Conservation (phyloP, 2,113 vertebrate genomes). For the Vimba vimba region DNA sequence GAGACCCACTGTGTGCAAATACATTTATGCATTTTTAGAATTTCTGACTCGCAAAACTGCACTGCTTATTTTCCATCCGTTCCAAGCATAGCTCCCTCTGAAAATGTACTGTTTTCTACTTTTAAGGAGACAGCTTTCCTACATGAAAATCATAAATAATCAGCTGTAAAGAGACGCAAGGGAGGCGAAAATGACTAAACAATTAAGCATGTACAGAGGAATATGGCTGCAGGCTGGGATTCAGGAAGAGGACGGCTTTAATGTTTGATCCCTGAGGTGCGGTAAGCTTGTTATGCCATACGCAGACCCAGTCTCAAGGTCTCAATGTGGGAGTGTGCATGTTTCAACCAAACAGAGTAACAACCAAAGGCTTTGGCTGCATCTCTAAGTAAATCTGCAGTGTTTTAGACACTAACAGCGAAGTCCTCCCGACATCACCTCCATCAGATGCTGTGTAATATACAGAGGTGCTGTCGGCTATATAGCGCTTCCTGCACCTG, state of each 20-base stretch:
- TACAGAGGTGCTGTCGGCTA: constrained; percentile 22
- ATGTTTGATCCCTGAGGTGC: constrained; percentile 54
- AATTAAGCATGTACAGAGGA: constrained; percentile 51
- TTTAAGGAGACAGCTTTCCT: constrained; percentile 55
- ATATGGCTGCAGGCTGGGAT: constrained; percentile 53
- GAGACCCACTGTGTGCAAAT: not conserved
- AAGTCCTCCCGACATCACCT: constrained; percentile 11
- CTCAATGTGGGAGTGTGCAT: constrained; percentile 40
- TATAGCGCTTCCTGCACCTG: constrained; percentile 29
- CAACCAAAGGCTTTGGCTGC: not conserved
- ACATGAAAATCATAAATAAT: constrained; percentile 54
- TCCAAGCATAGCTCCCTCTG: not conserved
- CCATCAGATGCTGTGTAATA: constrained; percentile 5
- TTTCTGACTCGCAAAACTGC: not conserved
- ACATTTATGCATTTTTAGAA: not conserved
- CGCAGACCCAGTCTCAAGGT: constrained; percentile 31
- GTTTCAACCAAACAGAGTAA: constrained; percentile 39
- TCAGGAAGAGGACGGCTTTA: constrained; percentile 55
- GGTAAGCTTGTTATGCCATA: constrained; percentile 46
- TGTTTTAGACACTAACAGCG: constrained; percentile 23
- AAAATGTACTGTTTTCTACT: not conserved
- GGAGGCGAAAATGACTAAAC: constrained; percentile 56
- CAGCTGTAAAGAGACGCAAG: constrained; percentile 35
- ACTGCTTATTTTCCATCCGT: not conserved
- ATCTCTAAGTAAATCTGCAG: not conserved